Percentiles rank a stretch among this genome's conserved stretches.
phyloP scores from a whole-genome alignment of 2,888 invertebrate species.

The Scaptomyza cyrtandrae region DNA sequence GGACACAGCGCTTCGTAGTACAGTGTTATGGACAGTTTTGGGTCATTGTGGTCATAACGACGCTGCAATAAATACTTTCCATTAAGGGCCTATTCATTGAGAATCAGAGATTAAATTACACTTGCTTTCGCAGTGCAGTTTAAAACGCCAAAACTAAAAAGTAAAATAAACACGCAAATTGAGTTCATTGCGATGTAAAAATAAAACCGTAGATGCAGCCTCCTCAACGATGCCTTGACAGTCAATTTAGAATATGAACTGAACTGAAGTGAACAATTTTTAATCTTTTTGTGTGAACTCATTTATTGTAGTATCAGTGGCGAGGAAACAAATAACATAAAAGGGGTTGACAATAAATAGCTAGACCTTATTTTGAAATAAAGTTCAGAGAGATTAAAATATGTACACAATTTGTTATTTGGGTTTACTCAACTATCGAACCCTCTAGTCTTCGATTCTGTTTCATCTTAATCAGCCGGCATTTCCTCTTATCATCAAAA shows the following conservation, averaged over 20 bases:
- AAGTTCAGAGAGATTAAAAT: too few relatives aligned
- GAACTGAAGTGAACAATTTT: slow-evolving; percentile 12
- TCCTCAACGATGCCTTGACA: slow-evolving; percentile 26
- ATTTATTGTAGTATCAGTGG: slow-evolving; percentile 23
- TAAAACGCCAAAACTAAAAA: slow-evolving; percentile 11
- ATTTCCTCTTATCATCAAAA: too few relatives aligned
- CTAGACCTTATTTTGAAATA: too few relatives aligned
- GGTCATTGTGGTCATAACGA: neutral
- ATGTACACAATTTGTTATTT: too few relatives aligned
- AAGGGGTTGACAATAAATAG: neutral
- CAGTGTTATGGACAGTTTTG: slow-evolving; percentile 57
- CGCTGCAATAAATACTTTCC: slow-evolving; percentile 29
- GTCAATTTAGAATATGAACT: slow-evolving; percentile 26
- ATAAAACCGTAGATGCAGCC: too few relatives aligned
- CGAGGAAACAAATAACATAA: neutral
- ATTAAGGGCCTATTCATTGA: neutral
- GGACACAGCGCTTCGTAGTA: slow-evolving; percentile 76
- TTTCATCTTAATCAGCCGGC: too few relatives aligned
- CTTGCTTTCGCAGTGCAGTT: slow-evolving; percentile 23
- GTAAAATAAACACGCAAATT: neutral
- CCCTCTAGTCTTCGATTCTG: too few relatives aligned
- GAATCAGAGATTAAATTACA: neutral
- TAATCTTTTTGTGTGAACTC: slow-evolving; percentile 13
- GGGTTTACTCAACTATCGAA: too few relatives aligned
- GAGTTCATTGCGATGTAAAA: slow-evolving; percentile 19